Conservation (phyloP, 2,888 invertebrate genomes). For the Eueremaeus valkanovi region DNA sequence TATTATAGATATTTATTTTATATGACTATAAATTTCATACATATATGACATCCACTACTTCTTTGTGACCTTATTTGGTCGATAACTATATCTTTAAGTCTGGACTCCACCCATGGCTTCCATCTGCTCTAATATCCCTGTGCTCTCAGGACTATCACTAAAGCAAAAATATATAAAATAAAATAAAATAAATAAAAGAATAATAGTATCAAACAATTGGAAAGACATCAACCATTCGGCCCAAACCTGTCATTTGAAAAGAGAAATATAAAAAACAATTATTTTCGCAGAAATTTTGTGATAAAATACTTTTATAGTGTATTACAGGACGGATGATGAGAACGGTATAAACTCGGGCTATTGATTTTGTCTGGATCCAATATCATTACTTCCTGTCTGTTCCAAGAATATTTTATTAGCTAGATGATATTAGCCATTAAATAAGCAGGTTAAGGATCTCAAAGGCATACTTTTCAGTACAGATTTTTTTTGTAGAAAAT, state of each 20-base stretch:
- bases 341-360: too few species aligned
- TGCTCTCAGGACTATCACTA: not conserved
- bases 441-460: too few species aligned
- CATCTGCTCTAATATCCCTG: not conserved
- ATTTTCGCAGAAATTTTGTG: too few species aligned
- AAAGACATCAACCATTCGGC: constrained; percentile 18
- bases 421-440: too few species aligned
- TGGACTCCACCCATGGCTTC: constrained; percentile 14
- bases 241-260: not conserved
- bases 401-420: too few species aligned
- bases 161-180: not conserved
- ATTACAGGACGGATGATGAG: too few species aligned
- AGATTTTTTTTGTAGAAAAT: too few species aligned
- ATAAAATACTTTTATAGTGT: too few species aligned
- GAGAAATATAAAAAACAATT: too few species aligned
- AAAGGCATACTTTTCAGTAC: too few species aligned
- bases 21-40: not conserved
- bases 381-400: too few species aligned
- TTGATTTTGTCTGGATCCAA: too few species aligned
- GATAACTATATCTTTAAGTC: not conserved
- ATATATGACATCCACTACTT: not conserved
- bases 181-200: not conserved
- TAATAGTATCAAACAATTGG: constrained; percentile 21
- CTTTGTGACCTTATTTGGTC: not conserved
- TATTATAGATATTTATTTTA: not conserved